Percentiles rank a stretch among this genome's conserved stretches.
phyloP scores from a whole-genome alignment of 2,888 invertebrate genomes.

The Rhagonycha fulva region DNA sequence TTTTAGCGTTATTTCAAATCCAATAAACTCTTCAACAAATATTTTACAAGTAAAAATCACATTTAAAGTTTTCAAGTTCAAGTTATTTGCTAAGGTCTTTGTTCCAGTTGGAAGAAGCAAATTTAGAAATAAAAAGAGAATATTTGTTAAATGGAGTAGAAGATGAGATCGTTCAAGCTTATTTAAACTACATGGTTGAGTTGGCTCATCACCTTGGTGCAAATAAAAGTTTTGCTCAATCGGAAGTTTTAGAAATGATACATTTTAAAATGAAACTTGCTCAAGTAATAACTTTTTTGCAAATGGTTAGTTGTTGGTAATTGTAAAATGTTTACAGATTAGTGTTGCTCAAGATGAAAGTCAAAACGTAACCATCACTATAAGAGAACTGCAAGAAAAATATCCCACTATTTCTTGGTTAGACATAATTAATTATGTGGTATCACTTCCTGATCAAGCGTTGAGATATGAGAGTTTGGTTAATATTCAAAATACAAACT shows the following conservation, averaged over 20 bases:
- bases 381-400: conserved; percentile 53
- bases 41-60: conserved; percentile 79
- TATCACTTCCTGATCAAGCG: conserved; percentile 47
- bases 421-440: conserved; percentile 55
- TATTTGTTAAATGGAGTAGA: conserved; percentile 5
- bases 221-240: conserved; percentile 29
- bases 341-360: background rate
- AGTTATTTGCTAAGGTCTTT: background rate
- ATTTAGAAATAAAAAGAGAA: background rate
- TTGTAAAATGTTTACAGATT: background rate
- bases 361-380: conserved; percentile 54
- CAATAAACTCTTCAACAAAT: conserved; percentile 84
- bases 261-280: conserved; percentile 37
- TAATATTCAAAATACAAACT: conserved; percentile 57
- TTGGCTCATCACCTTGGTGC: conserved; percentile 40
- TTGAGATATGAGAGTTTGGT: conserved; percentile 53
- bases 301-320: background rate
- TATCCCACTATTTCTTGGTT: conserved; percentile 55
- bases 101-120: conserved; percentile 18
- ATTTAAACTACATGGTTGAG: conserved; percentile 39
- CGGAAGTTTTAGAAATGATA: conserved; percentile 36
- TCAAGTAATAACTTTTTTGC: background rate
- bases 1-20: conserved; percentile 85
- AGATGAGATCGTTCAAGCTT: conserved; percentile 29
- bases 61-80: background rate